Conservation (phyloP, 2,113 vertebrate species). For the Eudyptes chrysolophus region DNA sequence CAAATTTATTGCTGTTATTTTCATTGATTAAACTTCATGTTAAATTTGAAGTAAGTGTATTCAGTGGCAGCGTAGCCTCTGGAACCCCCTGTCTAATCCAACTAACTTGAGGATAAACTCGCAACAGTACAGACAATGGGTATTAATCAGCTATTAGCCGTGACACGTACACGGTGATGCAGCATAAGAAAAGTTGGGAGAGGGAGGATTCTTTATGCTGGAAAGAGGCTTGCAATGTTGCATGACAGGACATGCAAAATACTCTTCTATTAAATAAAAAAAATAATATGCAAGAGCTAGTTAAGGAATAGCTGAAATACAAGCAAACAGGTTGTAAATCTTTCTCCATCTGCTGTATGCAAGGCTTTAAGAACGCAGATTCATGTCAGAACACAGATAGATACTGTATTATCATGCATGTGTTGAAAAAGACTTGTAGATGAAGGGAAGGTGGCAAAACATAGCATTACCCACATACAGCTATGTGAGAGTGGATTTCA, state of each 20-base stretch:
- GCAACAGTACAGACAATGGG: not conserved
- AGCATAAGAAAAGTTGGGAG: not conserved
- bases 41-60: constrained; percentile 20
- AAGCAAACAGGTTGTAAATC: not conserved
- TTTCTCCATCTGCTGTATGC: not conserved
- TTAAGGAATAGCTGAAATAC: not conserved
- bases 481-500: not conserved
- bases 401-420: not conserved
- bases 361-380: not conserved
- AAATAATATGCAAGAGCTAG: not conserved
- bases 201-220: not conserved
- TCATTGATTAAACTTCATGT: constrained; percentile 44
- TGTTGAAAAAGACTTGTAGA: not conserved
- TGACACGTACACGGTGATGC: not conserved
- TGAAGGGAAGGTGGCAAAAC: not conserved
- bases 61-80: not conserved
- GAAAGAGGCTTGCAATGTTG: not conserved
- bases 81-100: constrained; percentile 15
- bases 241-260: not conserved
- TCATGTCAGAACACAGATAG: not conserved
- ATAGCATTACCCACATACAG: not conserved
- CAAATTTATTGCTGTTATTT: not conserved
- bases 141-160: not conserved
- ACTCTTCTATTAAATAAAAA: not conserved
- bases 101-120: not conserved